Base-by-base conservation (phyloP, 2,888 invertebrate species). In the Dioctria linearis region DNA sequence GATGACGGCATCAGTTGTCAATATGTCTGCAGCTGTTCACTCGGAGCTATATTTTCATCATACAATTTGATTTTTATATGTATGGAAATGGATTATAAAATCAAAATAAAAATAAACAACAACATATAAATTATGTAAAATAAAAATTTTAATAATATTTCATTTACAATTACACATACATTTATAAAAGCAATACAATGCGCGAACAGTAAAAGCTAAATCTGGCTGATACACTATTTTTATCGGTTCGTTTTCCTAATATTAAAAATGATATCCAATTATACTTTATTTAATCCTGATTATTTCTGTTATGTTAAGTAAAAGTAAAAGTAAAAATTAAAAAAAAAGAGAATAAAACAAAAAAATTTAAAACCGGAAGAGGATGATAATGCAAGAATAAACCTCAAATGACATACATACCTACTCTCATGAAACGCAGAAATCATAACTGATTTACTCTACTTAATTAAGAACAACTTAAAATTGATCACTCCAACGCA, bases 71-170 rank as follows among this genome's bases (percentile, higher is more conserved):
- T 25, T 25, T 25, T 25, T 25, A 25, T 25, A 25, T 25, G 2
- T 25, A 25, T 25, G 25, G 25, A 25, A 25, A 25, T 25, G 25
- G 25, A 25, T 25, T 25, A 25, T 25, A 25, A 25, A 25, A 25
- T 1, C 25, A 25, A 25, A 57, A 11, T 54, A 54, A 73, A 13
- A 65, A 75, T 46, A 8, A 75, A 13, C 9, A 57, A 43, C 3
- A 65, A 6, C 6, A 57, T 13, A 37, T 75, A 59, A 59, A 75
- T 75, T 42, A 75, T 57, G 59, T 75, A 75, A 75, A 75, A 75
- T 75, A 75, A 75, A 75, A 75, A 75, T 75, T 75, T 75, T 75
- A 75, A 75, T 75, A 13, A 61, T 75, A 75, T 59, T 59, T 75
- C 57, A 57, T 75, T 75, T 75, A 75, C 75, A 75, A 25, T 61